Evolutionary conservation across 1,140 invertebrate species (phyloP).

Genomic region (Cyclina sinensis): DNA sequence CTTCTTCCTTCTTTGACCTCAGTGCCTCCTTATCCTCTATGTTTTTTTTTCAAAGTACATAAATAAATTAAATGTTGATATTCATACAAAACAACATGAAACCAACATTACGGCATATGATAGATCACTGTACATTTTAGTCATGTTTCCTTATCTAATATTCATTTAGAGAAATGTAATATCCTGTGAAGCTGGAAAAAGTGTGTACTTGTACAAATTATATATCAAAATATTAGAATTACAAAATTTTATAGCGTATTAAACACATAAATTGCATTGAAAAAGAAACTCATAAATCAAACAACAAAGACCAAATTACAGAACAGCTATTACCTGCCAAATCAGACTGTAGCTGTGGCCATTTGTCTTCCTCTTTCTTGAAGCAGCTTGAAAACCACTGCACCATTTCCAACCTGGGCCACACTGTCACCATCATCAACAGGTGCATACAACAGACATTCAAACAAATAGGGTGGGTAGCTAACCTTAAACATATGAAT

Average conservation of each 20-base stretch:
- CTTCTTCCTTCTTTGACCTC: constrained; percentile 79
- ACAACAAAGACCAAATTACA: neutral
- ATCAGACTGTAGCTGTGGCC: constrained; percentile 79
- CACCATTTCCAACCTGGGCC: constrained; percentile 84
- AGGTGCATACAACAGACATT: constrained; percentile 81
- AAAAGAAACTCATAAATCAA: neutral
- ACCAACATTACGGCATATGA: too few species aligned
- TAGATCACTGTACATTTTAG: too few species aligned
- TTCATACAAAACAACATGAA: too few species aligned
- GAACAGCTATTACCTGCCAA: constrained; percentile 71
- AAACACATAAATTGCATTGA: too few species aligned
- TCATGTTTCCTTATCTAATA: too few species aligned
- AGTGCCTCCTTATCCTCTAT: constrained; percentile 79
- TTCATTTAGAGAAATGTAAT: too few species aligned
- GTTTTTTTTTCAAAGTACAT: too few species aligned
- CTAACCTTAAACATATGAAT: constrained; percentile 84
- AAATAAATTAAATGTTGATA: too few species aligned
- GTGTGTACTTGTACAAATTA: too few species aligned
- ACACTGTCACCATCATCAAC: constrained; percentile 82
- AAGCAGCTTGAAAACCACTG: constrained; percentile 83
- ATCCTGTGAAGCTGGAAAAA: too few species aligned
- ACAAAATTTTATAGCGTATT: too few species aligned
- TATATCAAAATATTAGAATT: too few species aligned
- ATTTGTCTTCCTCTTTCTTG: constrained; percentile 81
- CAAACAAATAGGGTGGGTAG: constrained; percentile 86